Conservation (phyloP, 1,140 invertebrate genomes). For the Eupristina koningsbergeri region DNA sequence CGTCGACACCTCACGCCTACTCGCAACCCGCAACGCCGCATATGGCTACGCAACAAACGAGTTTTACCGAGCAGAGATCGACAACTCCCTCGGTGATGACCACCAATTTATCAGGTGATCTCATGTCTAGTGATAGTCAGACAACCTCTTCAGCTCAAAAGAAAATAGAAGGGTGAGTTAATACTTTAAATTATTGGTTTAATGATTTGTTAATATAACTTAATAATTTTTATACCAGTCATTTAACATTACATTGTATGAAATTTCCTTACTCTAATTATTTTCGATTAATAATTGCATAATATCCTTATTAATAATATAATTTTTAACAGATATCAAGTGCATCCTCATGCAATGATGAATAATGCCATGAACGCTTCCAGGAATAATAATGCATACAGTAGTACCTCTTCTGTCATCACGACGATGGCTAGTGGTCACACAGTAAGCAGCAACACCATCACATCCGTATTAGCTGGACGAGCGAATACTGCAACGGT, state of each 20-base stretch:
- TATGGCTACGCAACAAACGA: constrained; percentile 55
- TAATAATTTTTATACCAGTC: too few species aligned
- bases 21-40: constrained; percentile 70
- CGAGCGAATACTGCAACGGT: constrained; percentile 83
- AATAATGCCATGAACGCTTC: constrained; percentile 41
- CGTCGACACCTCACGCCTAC: constrained; percentile 68
- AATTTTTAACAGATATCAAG: constrained; percentile 54
- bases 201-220: too few species aligned
- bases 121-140: constrained; percentile 51
- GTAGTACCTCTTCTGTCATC: constrained; percentile 69
- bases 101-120: constrained; percentile 22
- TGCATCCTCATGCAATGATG: constrained; percentile 67
- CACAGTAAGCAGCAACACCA: constrained; percentile 82
- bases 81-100: constrained; percentile 54
- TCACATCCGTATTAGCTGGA: constrained; percentile 84
- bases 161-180: constrained; percentile 34
- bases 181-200: not conserved
- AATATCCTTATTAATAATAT: not conserved
- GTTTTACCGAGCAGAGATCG: constrained; percentile 58
- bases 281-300: not conserved
- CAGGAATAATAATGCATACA: constrained; percentile 52
- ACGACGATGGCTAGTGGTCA: constrained; percentile 85
- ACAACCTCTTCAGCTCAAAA: not conserved
- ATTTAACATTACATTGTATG: too few species aligned
- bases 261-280: too few species aligned